Percentiles rank a stretch among this genome's conserved stretches.
Conservation (phyloP, 2,113 vertebrate genomes). For the Hippocampus zosterae region DNA sequence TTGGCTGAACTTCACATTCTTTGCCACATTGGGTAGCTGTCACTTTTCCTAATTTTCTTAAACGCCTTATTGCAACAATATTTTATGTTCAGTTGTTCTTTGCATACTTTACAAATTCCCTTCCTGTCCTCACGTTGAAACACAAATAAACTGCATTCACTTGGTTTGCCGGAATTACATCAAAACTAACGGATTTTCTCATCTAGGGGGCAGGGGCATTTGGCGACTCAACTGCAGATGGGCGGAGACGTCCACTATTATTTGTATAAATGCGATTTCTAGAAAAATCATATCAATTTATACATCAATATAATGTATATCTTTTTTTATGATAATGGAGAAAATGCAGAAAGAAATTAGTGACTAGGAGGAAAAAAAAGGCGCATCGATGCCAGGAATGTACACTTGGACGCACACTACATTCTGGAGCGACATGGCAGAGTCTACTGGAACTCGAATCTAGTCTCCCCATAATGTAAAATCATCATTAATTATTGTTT, state of each 20-base stretch:
- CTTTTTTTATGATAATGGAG: background rate
- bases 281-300: background rate
- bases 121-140: conserved; percentile 3
- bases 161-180: background rate
- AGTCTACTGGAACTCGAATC: background rate
- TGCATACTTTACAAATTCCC: conserved; percentile 4
- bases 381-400: background rate
- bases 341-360: background rate
- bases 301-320: background rate
- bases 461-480: background rate
- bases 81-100: background rate
- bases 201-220: background rate
- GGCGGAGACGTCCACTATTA: background rate
- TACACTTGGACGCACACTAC: background rate
- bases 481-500: background rate
- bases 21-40: conserved; percentile 53
- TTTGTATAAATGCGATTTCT: background rate
- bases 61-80: conserved; percentile 11
- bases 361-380: background rate
- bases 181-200: background rate
- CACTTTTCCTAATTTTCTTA: conserved; percentile 29
- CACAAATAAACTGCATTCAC: conserved; percentile 13
- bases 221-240: background rate
- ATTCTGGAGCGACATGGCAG: background rate
- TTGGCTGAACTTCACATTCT: conserved; percentile 46